Evolutionary conservation across 2,797 vertebrate species (phyloP).

Genomic region (Gouania willdenowi): DNA sequence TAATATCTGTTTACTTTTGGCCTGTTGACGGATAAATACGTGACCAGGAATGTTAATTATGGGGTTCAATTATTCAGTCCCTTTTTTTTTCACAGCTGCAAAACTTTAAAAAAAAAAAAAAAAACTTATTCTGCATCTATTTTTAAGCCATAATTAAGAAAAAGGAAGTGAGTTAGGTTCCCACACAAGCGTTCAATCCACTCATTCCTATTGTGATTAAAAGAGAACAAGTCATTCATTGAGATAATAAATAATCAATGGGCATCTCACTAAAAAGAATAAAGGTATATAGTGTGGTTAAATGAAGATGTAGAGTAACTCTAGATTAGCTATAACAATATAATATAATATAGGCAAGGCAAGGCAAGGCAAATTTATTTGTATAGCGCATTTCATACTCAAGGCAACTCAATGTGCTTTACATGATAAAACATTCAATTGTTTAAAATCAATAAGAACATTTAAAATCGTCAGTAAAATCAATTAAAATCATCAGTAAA

Average conservation of each 20-base stretch:
- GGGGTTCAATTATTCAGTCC: background rate
- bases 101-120: conserved; percentile 11
- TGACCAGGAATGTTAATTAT: conserved; percentile 15
- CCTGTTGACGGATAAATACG: conserved; percentile 15
- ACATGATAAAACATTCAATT: no score
- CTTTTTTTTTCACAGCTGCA: background rate
- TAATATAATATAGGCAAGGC: no score
- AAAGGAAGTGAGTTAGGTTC: no score
- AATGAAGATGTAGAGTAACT: no score
- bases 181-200: conserved; percentile 26
- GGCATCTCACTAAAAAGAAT: conserved; percentile 43
- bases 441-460: no score
- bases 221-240: conserved; percentile 58
- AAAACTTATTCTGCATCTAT: conserved; percentile 10
- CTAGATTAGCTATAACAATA: no score
- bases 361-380: no score
- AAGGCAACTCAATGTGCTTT: no score
- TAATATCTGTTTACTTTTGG: conserved; percentile 38
- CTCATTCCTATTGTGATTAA: conserved; percentile 74
- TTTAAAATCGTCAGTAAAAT: no score
- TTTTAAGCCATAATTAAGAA: no score
- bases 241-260: conserved; percentile 64
- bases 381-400: no score
- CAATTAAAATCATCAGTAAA: no score
- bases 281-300: conserved; percentile 49